These are phyloP conservation scores for Pituophis catenifer DNA, from an alignment of 2,113 vertebrate species.

Conservation along the genomic window DNA sequence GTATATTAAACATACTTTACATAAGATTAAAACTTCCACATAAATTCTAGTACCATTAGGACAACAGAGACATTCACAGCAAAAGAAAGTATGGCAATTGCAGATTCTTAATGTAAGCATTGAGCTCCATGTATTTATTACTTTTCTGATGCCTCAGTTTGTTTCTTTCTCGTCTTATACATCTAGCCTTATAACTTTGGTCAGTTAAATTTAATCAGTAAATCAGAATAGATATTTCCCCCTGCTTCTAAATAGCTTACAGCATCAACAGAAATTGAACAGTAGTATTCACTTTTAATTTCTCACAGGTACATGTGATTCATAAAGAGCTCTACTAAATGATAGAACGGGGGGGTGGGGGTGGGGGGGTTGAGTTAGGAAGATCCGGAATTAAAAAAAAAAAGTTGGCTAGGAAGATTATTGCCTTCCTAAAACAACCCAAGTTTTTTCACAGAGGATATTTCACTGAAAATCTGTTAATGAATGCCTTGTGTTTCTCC, in stretches of 20 bases:
- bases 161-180: background rate
- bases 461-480: background rate
- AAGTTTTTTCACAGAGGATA: background rate
- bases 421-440: background rate
- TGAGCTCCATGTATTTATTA: background rate
- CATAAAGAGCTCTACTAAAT: background rate
- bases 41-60: background rate
- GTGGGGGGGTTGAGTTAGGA: background rate
- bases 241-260: background rate
- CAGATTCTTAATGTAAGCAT: background rate
- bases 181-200: background rate
- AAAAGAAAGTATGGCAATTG: background rate
- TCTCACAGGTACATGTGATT: background rate
- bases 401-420: background rate
- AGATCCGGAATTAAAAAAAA: background rate
- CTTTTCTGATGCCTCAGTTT: background rate
- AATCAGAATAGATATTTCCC: too few species aligned
- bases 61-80: background rate
- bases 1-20: slow-evolving; percentile 21
- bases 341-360: background rate
- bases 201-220: background rate
- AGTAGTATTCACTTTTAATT: background rate
- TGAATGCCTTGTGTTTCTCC: background rate
- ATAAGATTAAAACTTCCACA: background rate
- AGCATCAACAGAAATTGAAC: background rate